These are phyloP conservation scores for Anser brachyrhynchus DNA, from an alignment of 2,113 vertebrate genomes.

Conservation along the genomic window DNA sequence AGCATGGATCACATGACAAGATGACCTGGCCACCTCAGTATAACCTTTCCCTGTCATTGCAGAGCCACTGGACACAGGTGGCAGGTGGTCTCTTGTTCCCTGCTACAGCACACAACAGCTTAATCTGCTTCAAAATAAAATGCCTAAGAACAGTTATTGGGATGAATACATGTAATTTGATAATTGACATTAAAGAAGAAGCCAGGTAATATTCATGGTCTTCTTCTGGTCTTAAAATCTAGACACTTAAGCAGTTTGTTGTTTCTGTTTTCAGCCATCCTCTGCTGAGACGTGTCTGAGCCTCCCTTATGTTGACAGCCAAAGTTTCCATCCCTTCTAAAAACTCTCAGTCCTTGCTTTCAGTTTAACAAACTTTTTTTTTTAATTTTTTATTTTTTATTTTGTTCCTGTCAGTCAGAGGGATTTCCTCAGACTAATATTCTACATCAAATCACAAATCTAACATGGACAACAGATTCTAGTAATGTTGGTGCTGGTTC, in stretches of 20 bases:
- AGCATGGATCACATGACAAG: rapidly evolving
- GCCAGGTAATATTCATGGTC: neutral
- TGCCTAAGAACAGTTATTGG: neutral
- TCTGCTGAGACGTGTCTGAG: neutral
- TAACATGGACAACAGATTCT: neutral
- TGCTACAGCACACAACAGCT: neutral
- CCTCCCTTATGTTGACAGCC: neutral
- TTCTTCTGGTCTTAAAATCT: neutral
- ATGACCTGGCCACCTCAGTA: neutral
- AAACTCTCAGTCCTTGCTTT: neutral
- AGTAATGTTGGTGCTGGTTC: neutral
- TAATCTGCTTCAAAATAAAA: neutral
- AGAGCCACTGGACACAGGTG: neutral
- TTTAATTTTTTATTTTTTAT: neutral
- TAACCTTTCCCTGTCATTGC: neutral
- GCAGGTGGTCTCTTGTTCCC: neutral
- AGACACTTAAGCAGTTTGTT: neutral
- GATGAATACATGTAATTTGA: neutral
- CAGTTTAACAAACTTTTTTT: neutral
- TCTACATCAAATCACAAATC: neutral
- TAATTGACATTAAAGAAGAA: neutral
- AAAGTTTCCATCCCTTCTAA: neutral
- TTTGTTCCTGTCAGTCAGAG: neutral
- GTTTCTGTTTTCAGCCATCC: neutral
- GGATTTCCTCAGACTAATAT: neutral